phyloP scores from a whole-genome alignment of 2,888 invertebrate species.

The Drosophila dives region DNA sequence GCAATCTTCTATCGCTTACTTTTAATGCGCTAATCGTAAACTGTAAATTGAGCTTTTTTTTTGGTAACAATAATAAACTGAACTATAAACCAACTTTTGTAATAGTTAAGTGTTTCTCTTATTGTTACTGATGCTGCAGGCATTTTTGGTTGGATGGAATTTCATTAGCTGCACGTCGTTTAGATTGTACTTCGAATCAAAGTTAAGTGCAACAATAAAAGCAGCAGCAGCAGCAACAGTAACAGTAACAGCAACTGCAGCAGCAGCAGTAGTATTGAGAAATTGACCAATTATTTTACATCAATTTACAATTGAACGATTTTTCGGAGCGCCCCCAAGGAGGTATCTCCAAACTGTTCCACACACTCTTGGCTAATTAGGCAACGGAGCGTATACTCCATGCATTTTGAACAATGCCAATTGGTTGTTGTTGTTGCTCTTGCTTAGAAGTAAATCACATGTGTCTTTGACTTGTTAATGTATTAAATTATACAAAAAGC shows the following conservation, averaged over 20 bases:
- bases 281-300: slow-evolving; percentile 67
- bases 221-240: slow-evolving; percentile 26
- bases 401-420: slow-evolving; percentile 14
- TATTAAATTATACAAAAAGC: slow-evolving; percentile 33
- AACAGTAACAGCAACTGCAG: slow-evolving; percentile 3
- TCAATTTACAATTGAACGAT: slow-evolving; percentile 66
- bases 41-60: slow-evolving; percentile 55
- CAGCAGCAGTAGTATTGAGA: slow-evolving; percentile 49
- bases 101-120: slow-evolving; percentile 69
- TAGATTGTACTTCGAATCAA: slow-evolving; percentile 72
- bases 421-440: not conserved
- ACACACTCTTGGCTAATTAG: slow-evolving; percentile 63
- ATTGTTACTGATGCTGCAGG: slow-evolving; percentile 39
- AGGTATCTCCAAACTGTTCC: slow-evolving; percentile 23
- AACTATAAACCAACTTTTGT: slow-evolving; percentile 66
- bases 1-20: slow-evolving; percentile 63
- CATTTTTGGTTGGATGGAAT: slow-evolving; percentile 40
- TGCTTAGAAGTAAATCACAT: slow-evolving; percentile 36
- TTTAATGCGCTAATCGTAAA: slow-evolving; percentile 78
- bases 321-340: slow-evolving; percentile 44
- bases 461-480: slow-evolving; percentile 38
- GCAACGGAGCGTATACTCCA: slow-evolving; percentile 61
- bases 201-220: slow-evolving; percentile 71
- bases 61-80: slow-evolving; percentile 28
- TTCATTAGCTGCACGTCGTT: slow-evolving; percentile 52